Percentiles rank a stretch among this genome's conserved stretches.
Conservation (phyloP, 2,797 vertebrate genomes). For the Limosa lapponica region DNA sequence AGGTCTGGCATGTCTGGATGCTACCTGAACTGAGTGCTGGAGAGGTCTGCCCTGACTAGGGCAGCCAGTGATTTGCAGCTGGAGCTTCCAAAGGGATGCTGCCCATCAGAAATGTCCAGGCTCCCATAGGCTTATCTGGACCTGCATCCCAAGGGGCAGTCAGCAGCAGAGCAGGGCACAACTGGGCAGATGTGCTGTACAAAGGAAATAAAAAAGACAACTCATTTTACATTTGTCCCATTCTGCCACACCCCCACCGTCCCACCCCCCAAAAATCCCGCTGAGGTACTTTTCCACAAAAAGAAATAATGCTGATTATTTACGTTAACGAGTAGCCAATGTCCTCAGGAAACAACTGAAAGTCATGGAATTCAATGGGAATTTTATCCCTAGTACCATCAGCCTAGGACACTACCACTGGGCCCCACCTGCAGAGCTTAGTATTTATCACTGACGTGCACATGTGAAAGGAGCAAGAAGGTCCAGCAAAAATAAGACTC, state of each 20-base stretch:
- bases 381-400: neutral
- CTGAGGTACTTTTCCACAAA: neutral
- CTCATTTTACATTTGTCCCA: neutral
- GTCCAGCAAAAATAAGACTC: neutral
- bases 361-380: neutral
- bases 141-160: neutral
- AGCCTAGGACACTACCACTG: neutral
- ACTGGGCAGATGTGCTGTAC: neutral
- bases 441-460: neutral
- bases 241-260: neutral
- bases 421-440: neutral
- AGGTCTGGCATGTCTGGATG: neutral
- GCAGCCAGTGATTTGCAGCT: neutral
- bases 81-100: neutral
- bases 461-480: neutral
- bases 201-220: slow-evolving; percentile 17
- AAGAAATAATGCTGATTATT: neutral
- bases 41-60: neutral
- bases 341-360: neutral
- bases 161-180: neutral
- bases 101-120: neutral
- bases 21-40: neutral
- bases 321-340: neutral
- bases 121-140: neutral
- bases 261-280: neutral